A percentile compares a stretch with the other conserved stretches of the same genome.
phyloP scores from a whole-genome alignment of 2,888 invertebrate species.

The Charanyca ferruginea region DNA sequence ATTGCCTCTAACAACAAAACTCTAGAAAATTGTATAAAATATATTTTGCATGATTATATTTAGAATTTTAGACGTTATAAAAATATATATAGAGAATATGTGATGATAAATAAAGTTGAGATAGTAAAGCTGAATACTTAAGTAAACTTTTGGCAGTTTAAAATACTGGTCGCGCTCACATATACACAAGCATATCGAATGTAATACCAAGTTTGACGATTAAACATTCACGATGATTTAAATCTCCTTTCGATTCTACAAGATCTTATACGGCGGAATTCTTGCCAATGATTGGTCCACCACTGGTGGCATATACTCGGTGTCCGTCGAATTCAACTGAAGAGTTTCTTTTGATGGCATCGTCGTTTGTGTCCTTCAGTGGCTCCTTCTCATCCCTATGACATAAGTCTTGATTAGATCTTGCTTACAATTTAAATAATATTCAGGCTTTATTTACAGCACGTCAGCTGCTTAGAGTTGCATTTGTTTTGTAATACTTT shows the following conservation, averaged over 20 bases:
- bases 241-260: conserved; percentile 34
- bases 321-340: conserved; percentile 96
- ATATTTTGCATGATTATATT: conserved; percentile 50
- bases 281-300: conserved; percentile 96
- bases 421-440: conserved; percentile 25
- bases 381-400: conserved; percentile 95
- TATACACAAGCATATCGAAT: conserved; percentile 82
- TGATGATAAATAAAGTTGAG: conserved; percentile 68
- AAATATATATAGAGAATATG: conserved; percentile 69
- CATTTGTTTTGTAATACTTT: conserved; percentile 9
- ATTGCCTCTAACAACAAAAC: conserved; percentile 26
- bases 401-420: conserved; percentile 55
- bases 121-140: conserved; percentile 80
- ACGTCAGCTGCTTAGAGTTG: conserved; percentile 34
- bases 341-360: conserved; percentile 93
- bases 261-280: conserved; percentile 95
- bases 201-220: conserved; percentile 54
- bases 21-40: conserved; percentile 52
- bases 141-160: conserved; percentile 86
- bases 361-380: conserved; percentile 93
- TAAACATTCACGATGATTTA: conserved; percentile 51
- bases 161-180: conserved; percentile 88
- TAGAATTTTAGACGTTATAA: conserved; percentile 59
- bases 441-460: conserved; percentile 66
- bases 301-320: conserved; percentile 95